phyloP scores from a whole-genome alignment of 2,888 invertebrate genomes.

The Caenorhabditis sp. region DNA sequence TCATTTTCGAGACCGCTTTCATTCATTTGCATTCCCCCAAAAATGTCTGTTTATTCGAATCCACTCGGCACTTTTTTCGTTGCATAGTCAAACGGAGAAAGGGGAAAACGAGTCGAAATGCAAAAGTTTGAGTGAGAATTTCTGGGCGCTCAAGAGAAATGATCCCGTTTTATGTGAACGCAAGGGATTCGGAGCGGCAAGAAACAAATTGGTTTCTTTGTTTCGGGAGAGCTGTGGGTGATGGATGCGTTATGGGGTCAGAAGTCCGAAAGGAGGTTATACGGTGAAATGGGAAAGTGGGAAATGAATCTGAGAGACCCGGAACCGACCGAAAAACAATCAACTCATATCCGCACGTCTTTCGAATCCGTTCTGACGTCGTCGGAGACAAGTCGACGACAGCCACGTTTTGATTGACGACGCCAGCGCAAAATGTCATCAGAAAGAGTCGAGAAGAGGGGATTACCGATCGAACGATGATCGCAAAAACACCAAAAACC shows the following conservation, averaged over 20 bases:
- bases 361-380: slow-evolving; percentile 31
- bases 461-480: no score
- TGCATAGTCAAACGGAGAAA: slow-evolving; percentile 46
- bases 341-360: slow-evolving; percentile 18
- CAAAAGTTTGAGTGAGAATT: slow-evolving; percentile 33
- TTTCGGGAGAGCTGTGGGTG: slow-evolving; percentile 5
- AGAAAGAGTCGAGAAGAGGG: neutral
- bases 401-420: slow-evolving; percentile 41
- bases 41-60: neutral
- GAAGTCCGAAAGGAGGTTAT: slow-evolving; percentile 9
- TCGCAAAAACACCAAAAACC: slow-evolving; percentile 27
- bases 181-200: slow-evolving; percentile 34
- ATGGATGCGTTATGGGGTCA: slow-evolving; percentile 42
- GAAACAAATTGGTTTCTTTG: slow-evolving; percentile 43
- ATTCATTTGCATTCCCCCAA: slow-evolving; percentile 41
- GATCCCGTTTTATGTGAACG: slow-evolving; percentile 46
- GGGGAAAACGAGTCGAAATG: neutral
- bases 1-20: neutral
- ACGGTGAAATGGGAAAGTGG: neutral
- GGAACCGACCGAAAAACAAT: slow-evolving; percentile 14
- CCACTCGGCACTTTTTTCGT: slow-evolving; percentile 20
- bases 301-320: no score
- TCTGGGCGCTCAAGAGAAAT: slow-evolving; percentile 33
- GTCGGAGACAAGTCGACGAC: no score
- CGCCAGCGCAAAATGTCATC: neutral